Percentiles rank a stretch among this genome's conserved stretches.
These are phyloP conservation scores for Drosophila ambigua DNA, from an alignment of 1,140 invertebrate species.

Conservation along the genomic window DNA sequence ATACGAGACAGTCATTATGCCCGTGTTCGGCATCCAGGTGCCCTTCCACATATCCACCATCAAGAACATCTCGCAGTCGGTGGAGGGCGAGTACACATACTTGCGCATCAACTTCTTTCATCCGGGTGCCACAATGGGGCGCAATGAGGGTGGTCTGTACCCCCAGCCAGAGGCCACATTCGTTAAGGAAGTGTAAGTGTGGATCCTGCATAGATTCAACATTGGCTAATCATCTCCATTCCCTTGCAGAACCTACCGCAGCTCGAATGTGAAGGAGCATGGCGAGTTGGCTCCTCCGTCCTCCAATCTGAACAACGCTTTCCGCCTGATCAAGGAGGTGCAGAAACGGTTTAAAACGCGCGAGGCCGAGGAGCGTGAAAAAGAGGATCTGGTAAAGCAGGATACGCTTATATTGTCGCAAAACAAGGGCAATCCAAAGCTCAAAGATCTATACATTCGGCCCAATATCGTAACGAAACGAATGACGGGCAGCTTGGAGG, in stretches of 20 bases:
- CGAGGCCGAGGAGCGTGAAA: slow-evolving; percentile 99
- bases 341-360: slow-evolving; percentile 99
- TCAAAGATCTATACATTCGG: slow-evolving; percentile 99
- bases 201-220: not conserved
- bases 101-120: slow-evolving; percentile 99
- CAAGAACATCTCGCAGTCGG: slow-evolving; percentile 99
- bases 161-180: slow-evolving; percentile 98
- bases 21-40: slow-evolving; percentile 97
- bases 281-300: slow-evolving; percentile 98
- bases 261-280: slow-evolving; percentile 98
- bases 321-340: slow-evolving; percentile 99
- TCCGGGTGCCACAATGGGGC: slow-evolving; percentile 97
- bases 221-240: slow-evolving; percentile 34
- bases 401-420: slow-evolving; percentile 97
- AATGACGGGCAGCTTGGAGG: slow-evolving; percentile 97
- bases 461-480: slow-evolving; percentile 99
- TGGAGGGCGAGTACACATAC: slow-evolving; percentile 99
- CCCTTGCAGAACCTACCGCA: slow-evolving; percentile 95
- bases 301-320: slow-evolving; percentile 97
- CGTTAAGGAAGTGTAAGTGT: slow-evolving; percentile 97
- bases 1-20: slow-evolving; percentile 98
- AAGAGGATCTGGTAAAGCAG: slow-evolving; percentile 99
- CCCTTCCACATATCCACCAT: slow-evolving; percentile 99
- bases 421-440: slow-evolving; percentile 98
- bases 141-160: slow-evolving; percentile 94